Evolutionary conservation across 2,113 vertebrate species (phyloP).

Genomic region (Rhombomys opimus): DNA sequence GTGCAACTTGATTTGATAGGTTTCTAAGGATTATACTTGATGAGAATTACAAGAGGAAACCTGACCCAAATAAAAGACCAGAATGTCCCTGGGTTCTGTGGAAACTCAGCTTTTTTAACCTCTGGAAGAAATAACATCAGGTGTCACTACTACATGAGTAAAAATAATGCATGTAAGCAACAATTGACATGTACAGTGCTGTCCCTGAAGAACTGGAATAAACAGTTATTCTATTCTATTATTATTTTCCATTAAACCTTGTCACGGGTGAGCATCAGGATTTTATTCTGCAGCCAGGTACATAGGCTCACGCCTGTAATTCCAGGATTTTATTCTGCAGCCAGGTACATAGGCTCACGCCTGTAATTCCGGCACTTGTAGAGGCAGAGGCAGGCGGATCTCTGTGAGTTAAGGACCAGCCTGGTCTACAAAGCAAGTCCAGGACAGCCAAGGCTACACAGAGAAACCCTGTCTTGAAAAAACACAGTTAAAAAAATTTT

Average conservation of each 20-base stretch:
- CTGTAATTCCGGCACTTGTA: too few species aligned
- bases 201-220: neutral
- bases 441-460: too few species aligned
- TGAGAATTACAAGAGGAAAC: constrained; percentile 48
- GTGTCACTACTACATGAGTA: neutral
- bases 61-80: neutral
- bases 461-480: too few species aligned
- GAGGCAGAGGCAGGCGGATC: too few species aligned
- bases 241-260: constrained; percentile 9
- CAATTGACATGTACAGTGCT: neutral
- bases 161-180: constrained; percentile 12
- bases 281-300: neutral
- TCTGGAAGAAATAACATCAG: neutral
- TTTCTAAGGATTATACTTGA: constrained; percentile 26
- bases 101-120: constrained; percentile 29
- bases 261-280: neutral
- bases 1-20: constrained; percentile 16
- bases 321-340: neutral
- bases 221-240: neutral
- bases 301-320: too few species aligned
- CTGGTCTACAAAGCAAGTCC: too few species aligned
- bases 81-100: neutral
- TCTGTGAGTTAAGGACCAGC: too few species aligned
- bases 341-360: too few species aligned
- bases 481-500: neutral